phyloP scores from a whole-genome alignment of 2,888 invertebrate genomes.

The Brachypalpus laphriformis region DNA sequence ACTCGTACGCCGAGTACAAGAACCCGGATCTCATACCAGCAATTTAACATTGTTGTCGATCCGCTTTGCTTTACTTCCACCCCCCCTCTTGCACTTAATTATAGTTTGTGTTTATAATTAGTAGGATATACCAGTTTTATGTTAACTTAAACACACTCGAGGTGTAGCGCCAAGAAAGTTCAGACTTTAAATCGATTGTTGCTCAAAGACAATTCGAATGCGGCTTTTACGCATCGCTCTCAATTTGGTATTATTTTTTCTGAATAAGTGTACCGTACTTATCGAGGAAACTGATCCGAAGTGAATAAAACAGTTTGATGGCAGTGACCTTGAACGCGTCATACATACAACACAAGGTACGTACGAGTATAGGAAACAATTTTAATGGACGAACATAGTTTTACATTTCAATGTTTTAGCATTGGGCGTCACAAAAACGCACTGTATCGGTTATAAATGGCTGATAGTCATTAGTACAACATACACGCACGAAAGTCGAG shows the following conservation, averaged over 20 bases:
- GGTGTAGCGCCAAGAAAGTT: not conserved
- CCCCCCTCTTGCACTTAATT: not conserved
- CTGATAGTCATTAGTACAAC: slow-evolving; percentile 28
- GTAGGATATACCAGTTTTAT: not conserved
- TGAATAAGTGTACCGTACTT: not conserved
- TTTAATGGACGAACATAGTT: slow-evolving; percentile 10
- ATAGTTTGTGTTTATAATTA: not conserved
- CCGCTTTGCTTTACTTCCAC: not conserved
- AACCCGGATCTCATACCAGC: slow-evolving; percentile 44
- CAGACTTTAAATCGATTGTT: not conserved
- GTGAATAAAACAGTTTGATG: slow-evolving; percentile 26
- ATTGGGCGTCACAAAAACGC: slow-evolving; percentile 10
- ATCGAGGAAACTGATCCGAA: not conserved
- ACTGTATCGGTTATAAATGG: not conserved
- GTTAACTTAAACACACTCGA: not conserved
- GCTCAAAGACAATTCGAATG: not conserved
- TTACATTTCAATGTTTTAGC: slow-evolving; percentile 12
- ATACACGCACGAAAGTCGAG: slow-evolving; percentile 19
- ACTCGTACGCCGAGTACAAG: not conserved
- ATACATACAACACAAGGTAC: not conserved
- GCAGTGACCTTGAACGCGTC: slow-evolving; percentile 28
- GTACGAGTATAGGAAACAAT: not conserved
- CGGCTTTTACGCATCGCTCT: not conserved
- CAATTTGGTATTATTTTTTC: not conserved
- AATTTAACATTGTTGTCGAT: slow-evolving; percentile 6